Evolutionary conservation across 2,888 invertebrate genomes (phyloP), one percentile per base, ranked within the genome.

Genomic region (Heliconius sara): DNA sequence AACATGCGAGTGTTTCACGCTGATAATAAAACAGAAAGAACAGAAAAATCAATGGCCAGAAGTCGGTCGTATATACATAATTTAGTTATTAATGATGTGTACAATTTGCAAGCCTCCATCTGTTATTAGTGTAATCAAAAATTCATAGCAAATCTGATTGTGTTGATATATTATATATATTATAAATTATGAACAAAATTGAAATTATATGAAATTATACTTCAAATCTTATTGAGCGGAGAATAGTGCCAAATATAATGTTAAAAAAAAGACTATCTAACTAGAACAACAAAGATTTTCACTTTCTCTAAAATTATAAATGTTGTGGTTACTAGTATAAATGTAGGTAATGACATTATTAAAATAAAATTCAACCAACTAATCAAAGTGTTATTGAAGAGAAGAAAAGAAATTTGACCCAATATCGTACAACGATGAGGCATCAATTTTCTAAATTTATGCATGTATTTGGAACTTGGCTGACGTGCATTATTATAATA

Each of bases 1-100:
- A 82, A 82, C 85, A 84, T 84, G 84, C 83, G 68, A 87, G 81
- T 83, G 79, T 80, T 77, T 82, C 88, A 78, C 68, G 67, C 77
- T 79, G 60, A 73, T 66, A 16, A 65, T 30, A 77, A 80, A 63
- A 70, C 74, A 65, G 79, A 80, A 79, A 65, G 65, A 76, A 34
- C 70, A 72, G 70, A 77, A 80, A 68, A 71, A 78, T 81, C 78
- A 75, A 80, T 80, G 63, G 57, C 43, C 19, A 57, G 57, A 22
- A 25, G 79, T 66, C 65, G 77, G 39, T n/a, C 39, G 25, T 12
- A 12, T 68, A 52, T 71, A 34, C 57, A 76, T 76, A 75, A 71
- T 78, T 76, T 43, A 60, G 57, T 78, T 76, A 68, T 73, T 79
- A 72, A 65, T 47, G n/a, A 60, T 47, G 13, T 71, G 12, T 47